Base-by-base conservation (phyloP, 2,888 invertebrate genomes). In the Oscheius myriophilus region DNA sequence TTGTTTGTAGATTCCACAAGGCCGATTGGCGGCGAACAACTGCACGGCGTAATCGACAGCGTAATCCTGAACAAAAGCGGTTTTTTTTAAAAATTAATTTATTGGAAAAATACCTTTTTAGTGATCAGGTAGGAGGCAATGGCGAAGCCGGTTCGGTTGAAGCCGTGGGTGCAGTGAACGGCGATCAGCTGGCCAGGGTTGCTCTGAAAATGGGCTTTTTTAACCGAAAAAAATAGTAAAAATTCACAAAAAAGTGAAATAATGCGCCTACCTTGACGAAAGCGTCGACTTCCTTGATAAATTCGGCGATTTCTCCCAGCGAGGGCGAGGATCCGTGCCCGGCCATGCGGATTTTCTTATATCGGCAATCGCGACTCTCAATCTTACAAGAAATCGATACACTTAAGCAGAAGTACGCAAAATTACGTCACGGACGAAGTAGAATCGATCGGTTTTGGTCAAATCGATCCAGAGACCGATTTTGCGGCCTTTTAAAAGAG, bases 81-180 rank as follows among this genome's bases (percentile, higher is more conserved):
- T 6, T 33, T 33, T 33, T 33, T 6, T 6, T 33, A 23, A 14
- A 18, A 16, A 63, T 16, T n/a, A 26, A n/a, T 14, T 16, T 6
- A 26, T 25, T 12, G 12, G 18, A 51, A n/a, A 51, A 49, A 46
- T 64, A 78, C 78, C 65, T 72, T 69, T 72, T 91, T 91, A 85
- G 93, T 92, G 4, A 96, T 93, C 87, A 98, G 90, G 87, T 93
- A 99, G 0, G 95, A 92, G 39, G 92, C 91, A 61, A 99, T 92
- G 7, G 98, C 89, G 86, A 97, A 99, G 0, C 98, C 98, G 11
- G 96, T 96, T 80, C 98, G 90, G 87, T 99, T 99, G 88, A 97
- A 98, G 0, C 98, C 98, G 88, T 99, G 98, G 0, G 98, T 96
- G 86, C 96, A 96, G 87, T 96, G 96, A 9, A 96, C 92, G 39